Percentiles rank a stretch among this genome's conserved stretches.
These are phyloP conservation scores for Passer montanus DNA, from an alignment of 2,113 vertebrate genomes.

Conservation along the genomic window DNA sequence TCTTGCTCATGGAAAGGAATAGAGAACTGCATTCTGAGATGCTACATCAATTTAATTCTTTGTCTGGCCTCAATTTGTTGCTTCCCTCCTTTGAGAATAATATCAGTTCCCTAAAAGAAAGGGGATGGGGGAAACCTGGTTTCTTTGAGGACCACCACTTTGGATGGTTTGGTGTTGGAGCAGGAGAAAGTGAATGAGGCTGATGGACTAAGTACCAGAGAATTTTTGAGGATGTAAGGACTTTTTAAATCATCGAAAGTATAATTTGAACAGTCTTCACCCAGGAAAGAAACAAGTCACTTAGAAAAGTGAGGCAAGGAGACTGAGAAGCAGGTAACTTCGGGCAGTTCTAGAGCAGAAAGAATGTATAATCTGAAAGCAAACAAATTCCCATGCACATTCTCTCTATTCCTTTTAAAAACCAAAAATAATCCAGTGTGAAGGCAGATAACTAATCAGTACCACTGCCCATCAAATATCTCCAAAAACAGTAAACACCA, in stretches of 20 bases:
- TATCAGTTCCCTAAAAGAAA: neutral
- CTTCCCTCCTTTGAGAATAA: neutral
- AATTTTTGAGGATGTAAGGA: neutral
- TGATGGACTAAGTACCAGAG: neutral
- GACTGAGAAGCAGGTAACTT: neutral
- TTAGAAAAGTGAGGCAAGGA: neutral
- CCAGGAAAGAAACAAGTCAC: neutral
- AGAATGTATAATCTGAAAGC: neutral
- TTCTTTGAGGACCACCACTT: neutral
- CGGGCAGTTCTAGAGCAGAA: neutral
- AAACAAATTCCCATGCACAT: neutral
- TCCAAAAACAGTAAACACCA: conserved; percentile 58
- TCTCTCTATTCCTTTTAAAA: conserved; percentile 18
- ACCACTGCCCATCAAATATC: conserved; percentile 51
- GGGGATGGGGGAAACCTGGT: neutral
- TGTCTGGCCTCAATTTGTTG: neutral
- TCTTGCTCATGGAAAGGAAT: neutral
- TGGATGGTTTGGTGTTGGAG: neutral
- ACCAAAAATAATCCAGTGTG: conserved; percentile 17
- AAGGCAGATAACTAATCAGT: conserved; percentile 45
- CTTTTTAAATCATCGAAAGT: neutral
- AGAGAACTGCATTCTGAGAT: neutral
- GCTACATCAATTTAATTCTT: neutral
- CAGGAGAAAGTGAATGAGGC: neutral
- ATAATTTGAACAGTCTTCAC: neutral